These are phyloP conservation scores for Gallinago undulata DNA, from an alignment of 2,113 vertebrate genomes.

Conservation along the genomic window DNA sequence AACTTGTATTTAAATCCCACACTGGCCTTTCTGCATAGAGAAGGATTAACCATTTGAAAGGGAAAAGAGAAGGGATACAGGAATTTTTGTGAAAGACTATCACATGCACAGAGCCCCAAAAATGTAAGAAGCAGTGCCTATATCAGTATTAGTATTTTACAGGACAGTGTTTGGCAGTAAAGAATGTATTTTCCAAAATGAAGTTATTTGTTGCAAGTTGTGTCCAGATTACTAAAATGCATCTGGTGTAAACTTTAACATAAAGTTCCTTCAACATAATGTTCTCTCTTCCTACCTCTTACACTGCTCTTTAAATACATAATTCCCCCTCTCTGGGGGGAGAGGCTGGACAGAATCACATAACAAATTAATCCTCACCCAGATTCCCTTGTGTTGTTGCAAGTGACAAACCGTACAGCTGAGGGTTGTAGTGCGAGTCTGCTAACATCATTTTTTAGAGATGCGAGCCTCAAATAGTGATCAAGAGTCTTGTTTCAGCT, in stretches of 20 bases:
- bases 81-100: not conserved
- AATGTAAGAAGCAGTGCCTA: not conserved
- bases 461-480: not conserved
- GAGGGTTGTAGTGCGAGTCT: not conserved
- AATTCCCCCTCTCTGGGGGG: not conserved
- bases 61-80: not conserved
- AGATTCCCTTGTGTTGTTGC: not conserved
- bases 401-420: not conserved
- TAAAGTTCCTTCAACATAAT: not conserved
- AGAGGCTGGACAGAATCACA: not conserved
- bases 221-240: not conserved
- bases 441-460: not conserved
- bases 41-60: not conserved
- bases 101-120: not conserved
- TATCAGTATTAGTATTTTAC: constrained; percentile 60
- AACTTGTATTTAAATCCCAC: not conserved
- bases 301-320: not conserved
- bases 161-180: constrained; percentile 6
- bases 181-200: not conserved
- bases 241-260: not conserved
- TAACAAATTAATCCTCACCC: not conserved
- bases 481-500: not conserved
- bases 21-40: not conserved
- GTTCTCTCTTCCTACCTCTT: not conserved
- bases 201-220: not conserved